Percentiles rank a stretch among this genome's conserved stretches.
Evolutionary conservation across 2,113 vertebrate genomes (phyloP).

Genomic region (Glaucidium brasilianum): DNA sequence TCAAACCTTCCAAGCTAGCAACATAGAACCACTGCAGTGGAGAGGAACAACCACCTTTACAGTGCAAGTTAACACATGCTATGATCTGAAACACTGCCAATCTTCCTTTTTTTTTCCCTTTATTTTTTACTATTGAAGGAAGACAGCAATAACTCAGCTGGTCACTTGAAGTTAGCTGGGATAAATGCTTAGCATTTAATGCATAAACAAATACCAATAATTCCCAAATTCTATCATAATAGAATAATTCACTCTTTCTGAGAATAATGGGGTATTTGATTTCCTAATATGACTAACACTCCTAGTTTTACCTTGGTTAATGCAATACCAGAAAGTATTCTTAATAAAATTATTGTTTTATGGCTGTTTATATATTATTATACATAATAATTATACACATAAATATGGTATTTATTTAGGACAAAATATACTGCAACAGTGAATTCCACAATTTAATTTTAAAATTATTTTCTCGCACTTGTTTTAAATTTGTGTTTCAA

Average conservation of each 20-base stretch:
- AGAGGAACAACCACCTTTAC: background rate
- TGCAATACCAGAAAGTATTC: background rate
- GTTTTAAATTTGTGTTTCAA: background rate
- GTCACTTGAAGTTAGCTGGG: background rate
- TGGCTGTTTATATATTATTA: background rate
- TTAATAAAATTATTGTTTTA: background rate
- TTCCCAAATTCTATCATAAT: background rate
- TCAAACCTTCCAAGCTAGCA: background rate
- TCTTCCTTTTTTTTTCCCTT: background rate
- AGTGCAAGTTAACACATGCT: background rate
- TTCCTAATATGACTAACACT: background rate
- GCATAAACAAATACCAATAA: background rate
- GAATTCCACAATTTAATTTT: background rate
- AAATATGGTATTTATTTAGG: background rate
- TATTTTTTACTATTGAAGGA: background rate
- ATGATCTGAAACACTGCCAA: background rate
- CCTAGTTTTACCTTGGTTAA: background rate
- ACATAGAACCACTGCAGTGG: background rate
- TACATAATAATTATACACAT: background rate
- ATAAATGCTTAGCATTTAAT: background rate
- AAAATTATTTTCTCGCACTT: background rate
- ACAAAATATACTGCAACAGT: background rate
- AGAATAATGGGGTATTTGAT: background rate
- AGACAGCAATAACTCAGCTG: background rate
- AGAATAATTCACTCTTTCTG: background rate